A percentile compares a stretch with the other conserved stretches of the same genome.
Conservation (phyloP, 2,797 vertebrate species). For the Sternarchorhynchus goeldii region DNA sequence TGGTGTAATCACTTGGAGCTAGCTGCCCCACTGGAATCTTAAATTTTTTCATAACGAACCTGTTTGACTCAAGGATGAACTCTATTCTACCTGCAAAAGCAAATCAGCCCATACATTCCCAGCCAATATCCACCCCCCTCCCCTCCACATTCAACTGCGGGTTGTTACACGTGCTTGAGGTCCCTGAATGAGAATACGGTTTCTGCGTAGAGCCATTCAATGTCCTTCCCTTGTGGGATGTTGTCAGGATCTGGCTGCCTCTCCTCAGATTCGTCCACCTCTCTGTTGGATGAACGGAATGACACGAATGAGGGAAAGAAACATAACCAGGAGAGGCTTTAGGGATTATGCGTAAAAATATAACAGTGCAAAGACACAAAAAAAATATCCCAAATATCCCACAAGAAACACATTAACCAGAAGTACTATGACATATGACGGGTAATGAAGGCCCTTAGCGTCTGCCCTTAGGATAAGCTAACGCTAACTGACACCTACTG, state of each 20-base stretch:
- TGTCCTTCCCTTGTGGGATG: conserved; percentile 57
- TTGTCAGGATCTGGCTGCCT: conserved; percentile 48
- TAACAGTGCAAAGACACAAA: no score
- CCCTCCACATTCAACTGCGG: not conserved
- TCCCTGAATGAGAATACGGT: conserved; percentile 78
- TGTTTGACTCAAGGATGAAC: not conserved
- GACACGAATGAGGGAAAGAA: not conserved
- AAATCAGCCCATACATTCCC: not conserved
- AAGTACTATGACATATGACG: no score
- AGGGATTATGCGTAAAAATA: no score
- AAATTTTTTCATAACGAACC: not conserved
- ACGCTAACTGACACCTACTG: no score
- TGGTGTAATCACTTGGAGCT: no score
- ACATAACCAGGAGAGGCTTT: no score
- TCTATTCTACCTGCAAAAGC: not conserved
- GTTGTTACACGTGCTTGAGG: conserved; percentile 74
- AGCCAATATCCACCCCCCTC: not conserved
- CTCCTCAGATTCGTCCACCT: conserved; percentile 61
- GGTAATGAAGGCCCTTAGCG: no score
- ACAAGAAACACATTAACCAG: no score
- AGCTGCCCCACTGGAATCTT: not conserved
- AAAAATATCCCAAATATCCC: no score
- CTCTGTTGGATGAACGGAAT: conserved; percentile 51
- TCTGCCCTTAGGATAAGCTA: no score
- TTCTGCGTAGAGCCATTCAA: conserved; percentile 71